phyloP scores from a whole-genome alignment of 2,888 invertebrate species.

The Melinaea marsaeus region DNA sequence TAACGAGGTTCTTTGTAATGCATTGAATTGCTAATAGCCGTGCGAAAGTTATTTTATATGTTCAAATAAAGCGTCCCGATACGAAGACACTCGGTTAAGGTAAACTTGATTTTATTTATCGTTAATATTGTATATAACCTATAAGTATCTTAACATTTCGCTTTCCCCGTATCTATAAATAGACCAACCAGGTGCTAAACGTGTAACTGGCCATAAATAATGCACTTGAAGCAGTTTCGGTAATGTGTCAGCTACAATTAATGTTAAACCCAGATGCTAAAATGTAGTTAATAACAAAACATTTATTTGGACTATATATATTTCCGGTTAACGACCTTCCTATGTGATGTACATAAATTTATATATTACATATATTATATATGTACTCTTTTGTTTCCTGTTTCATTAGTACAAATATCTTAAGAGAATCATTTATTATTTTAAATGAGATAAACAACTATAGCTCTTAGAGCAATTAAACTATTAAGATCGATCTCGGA shows the following conservation, averaged over 20 bases:
- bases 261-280: slow-evolving; percentile 18
- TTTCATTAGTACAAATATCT: not conserved
- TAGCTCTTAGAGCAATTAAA: not conserved
- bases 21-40: slow-evolving; percentile 34
- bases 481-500: not conserved
- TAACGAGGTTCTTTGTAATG: slow-evolving; percentile 25
- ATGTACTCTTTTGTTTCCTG: not conserved
- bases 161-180: slow-evolving; percentile 45
- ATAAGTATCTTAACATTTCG: slow-evolving; percentile 28
- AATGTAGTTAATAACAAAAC: not conserved
- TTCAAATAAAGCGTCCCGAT: slow-evolving; percentile 30
- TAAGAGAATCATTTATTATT: not conserved
- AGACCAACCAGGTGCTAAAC: slow-evolving; percentile 50
- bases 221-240: slow-evolving; percentile 45
- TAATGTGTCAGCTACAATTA: slow-evolving; percentile 40
- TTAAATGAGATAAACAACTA: not conserved
- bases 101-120: slow-evolving; percentile 34
- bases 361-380: slow-evolving; percentile 3
- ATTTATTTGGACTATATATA: not conserved
- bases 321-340: slow-evolving; percentile 22
- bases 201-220: slow-evolving; percentile 37
- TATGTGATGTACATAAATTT: slow-evolving; percentile 14
- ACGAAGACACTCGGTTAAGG: slow-evolving; percentile 33
- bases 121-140: slow-evolving; percentile 20
- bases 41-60: slow-evolving; percentile 41